Percentiles rank a stretch among this genome's conserved stretches.
phyloP scores from a whole-genome alignment of 2,888 invertebrate genomes.

The Andrena hattorfiana region DNA sequence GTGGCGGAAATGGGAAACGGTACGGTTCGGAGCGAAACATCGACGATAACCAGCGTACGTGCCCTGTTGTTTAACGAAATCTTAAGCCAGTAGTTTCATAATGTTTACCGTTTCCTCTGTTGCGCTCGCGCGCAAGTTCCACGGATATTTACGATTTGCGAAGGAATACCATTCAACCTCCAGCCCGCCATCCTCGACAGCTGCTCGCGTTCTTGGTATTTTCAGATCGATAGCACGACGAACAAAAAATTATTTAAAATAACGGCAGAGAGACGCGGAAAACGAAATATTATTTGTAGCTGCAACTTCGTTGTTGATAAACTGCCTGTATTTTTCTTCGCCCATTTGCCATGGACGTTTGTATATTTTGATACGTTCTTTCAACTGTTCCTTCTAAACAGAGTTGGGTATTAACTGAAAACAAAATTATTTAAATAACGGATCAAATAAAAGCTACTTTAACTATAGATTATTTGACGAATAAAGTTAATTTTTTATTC shows the following conservation, averaged over 20 bases:
- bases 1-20: conserved; percentile 25
- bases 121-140: conserved; percentile 23
- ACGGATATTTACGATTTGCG: conserved; percentile 36
- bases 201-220: neutral
- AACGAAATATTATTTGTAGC: neutral
- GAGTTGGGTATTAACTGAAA: too few relatives aligned
- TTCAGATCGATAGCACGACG: too few relatives aligned
- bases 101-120: conserved; percentile 36
- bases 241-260: neutral
- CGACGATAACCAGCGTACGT: conserved; percentile 68
- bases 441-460: too few relatives aligned
- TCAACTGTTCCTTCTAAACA: too few relatives aligned
- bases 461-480: too few relatives aligned
- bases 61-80: conserved; percentile 64
- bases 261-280: neutral
- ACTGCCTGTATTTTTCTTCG: neutral
- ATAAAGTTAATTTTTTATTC: too few relatives aligned
- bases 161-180: conserved; percentile 12
- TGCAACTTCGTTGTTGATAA: neutral
- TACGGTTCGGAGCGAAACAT: conserved; percentile 51
- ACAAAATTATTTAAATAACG: too few relatives aligned
- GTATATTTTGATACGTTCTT: too few relatives aligned
- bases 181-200: neutral
- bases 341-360: too few relatives aligned
- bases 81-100: conserved; percentile 51